Evolutionary conservation across 2,797 vertebrate genomes (phyloP).

Genomic region (Anolis apletophallus): DNA sequence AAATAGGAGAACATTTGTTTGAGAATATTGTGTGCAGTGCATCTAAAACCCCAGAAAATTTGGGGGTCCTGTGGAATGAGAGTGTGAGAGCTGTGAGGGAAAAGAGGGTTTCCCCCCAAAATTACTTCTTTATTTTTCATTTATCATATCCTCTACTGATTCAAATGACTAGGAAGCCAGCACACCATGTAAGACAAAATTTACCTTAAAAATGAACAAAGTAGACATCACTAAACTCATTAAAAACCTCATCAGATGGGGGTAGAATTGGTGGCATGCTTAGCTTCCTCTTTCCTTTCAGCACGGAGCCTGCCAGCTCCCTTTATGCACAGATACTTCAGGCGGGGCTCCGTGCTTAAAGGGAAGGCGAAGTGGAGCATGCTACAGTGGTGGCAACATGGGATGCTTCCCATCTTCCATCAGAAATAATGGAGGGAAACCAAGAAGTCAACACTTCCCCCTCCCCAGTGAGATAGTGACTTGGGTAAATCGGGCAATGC

Average conservation of each 20-base stretch:
- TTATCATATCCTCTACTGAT: not conserved
- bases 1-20: constrained; percentile 1
- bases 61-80: not conserved
- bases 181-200: not conserved
- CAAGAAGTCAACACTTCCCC: too few relatives aligned
- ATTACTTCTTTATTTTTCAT: not conserved
- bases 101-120: not conserved
- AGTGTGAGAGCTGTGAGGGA: not conserved
- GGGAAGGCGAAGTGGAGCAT: too few relatives aligned
- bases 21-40: not conserved
- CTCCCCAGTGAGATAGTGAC: too few relatives aligned
- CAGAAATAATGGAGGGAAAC: too few relatives aligned
- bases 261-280: too few relatives aligned
- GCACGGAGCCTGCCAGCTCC: too few relatives aligned
- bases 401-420: too few relatives aligned
- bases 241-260: not conserved
- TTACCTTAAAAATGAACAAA: not conserved
- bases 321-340: too few relatives aligned
- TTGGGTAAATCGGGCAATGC: too few relatives aligned
- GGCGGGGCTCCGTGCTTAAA: too few relatives aligned
- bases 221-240: not conserved
- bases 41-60: not conserved
- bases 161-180: not conserved
- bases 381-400: too few relatives aligned
- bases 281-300: too few relatives aligned